Evolutionary conservation across 2,888 invertebrate genomes (phyloP).

Genomic region (Colostygia pectinataria): DNA sequence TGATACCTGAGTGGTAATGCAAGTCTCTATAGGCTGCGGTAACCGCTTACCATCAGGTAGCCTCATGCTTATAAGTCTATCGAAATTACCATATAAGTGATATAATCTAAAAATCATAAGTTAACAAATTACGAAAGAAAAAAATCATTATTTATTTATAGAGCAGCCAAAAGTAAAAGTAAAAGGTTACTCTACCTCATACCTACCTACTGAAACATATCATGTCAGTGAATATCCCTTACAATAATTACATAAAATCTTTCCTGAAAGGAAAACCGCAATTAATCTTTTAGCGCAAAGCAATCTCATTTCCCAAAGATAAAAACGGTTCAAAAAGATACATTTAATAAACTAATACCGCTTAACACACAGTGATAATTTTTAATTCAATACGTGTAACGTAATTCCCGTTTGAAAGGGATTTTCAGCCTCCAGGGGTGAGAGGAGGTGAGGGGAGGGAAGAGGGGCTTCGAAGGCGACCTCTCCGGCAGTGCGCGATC

Average conservation of each 20-base stretch:
- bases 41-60: too few relatives aligned
- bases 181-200: too few relatives aligned
- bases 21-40: too few relatives aligned
- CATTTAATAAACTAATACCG: constrained; percentile 21
- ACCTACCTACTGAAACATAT: too few relatives aligned
- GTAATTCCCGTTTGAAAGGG: constrained; percentile 50
- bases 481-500: constrained; percentile 64
- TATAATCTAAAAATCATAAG: too few relatives aligned
- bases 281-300: constrained; percentile 7
- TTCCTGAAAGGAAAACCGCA: constrained; percentile 10
- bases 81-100: too few relatives aligned
- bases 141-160: too few relatives aligned
- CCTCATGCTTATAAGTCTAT: too few relatives aligned
- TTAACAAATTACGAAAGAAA: too few relatives aligned
- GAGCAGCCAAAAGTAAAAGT: too few relatives aligned
- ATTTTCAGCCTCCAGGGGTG: constrained; percentile 49
- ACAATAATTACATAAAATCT: constrained; percentile 7
- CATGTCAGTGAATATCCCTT: constrained; percentile 1
- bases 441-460: constrained; percentile 31
- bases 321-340: constrained; percentile 2
- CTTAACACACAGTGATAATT: constrained; percentile 33
- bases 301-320: neutral
- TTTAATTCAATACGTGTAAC: constrained; percentile 38
- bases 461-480: constrained; percentile 40
- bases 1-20: too few relatives aligned